Percentiles rank a stretch among this genome's conserved stretches.
These are phyloP conservation scores for Tetranychus urticae DNA, from an alignment of 1,140 invertebrate species.

Conservation along the genomic window DNA sequence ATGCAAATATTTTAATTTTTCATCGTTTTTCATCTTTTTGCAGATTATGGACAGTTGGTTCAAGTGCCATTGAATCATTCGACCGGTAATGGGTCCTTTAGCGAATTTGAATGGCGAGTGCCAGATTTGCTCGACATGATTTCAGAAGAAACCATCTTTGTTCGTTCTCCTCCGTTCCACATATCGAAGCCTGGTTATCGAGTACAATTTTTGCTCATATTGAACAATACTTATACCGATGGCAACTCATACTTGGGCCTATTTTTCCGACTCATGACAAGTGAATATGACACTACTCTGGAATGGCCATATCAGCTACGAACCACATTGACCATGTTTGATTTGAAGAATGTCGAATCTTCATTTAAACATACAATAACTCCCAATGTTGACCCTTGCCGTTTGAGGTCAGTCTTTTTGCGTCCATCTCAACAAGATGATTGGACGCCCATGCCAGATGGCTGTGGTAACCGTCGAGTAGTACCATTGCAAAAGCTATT, in stretches of 20 bases:
- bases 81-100: too few relatives aligned
- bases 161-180: slow-evolving; percentile 2
- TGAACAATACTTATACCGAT: slow-evolving; percentile 6
- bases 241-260: slow-evolving; percentile 7
- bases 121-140: neutral
- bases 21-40: too few relatives aligned
- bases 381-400: slow-evolving; percentile 8
- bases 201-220: neutral
- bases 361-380: slow-evolving; percentile 1
- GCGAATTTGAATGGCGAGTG: neutral
- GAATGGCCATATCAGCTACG: slow-evolving; percentile 11
- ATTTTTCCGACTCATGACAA: slow-evolving; percentile 9
- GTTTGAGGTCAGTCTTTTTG: slow-evolving; percentile 9
- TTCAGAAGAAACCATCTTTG: neutral
- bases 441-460: neutral
- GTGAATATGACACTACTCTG: slow-evolving; percentile 7
- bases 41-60: too few relatives aligned
- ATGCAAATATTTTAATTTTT: too few relatives aligned
- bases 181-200: slow-evolving; percentile 1
- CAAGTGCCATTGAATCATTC: too few relatives aligned
- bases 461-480: slow-evolving; percentile 10
- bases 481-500: slow-evolving; percentile 3
- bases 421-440: slow-evolving; percentile 1
- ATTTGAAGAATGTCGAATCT: neutral
- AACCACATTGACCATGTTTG: slow-evolving; percentile 5